Evolutionary conservation across 2,888 invertebrate species (phyloP), one percentile per base, ranked within the genome.

Genomic region (Rhodophaea formosa): DNA sequence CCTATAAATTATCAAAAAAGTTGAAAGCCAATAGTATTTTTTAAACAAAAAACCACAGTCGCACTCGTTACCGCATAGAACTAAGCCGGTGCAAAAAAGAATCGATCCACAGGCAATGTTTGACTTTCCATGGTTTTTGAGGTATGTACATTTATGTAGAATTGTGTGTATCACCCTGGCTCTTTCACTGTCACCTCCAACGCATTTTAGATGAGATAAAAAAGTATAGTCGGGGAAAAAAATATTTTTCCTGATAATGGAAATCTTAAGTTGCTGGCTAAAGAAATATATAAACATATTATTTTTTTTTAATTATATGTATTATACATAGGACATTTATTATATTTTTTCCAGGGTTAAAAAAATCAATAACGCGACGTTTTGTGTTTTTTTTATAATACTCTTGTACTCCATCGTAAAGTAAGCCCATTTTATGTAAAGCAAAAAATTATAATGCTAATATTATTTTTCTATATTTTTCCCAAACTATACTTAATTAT

Each of bases 61-160:
- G 57, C 39, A 8, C 49, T 59, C 59, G 58, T 43, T 49, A 62
- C 69, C 70, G 74, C 60, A 68, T 59, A 58, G 72, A 71, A 73
- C 76, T 47, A 76, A 46, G 51, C 46, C 57, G 59, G 58, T 56
- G 56, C 57, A 56, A 58, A 23, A 62, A 60, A 57, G 57, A 56
- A 57, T 10, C 17, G 14, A 29, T 16, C 56, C 39, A 23, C 59
- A 59, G 56, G 58, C 61, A 54, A 61, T 61, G 59, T 61, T 59
- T 61, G 45, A 58, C 39, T 45, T 35, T 54, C 32, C n/a, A 15
- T 39, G 8, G 16, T 12, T 17, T 35, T 12, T 45, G 71, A 82
- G 81, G 81, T 82, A 82, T 80, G 81, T 80, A 58, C 53, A 70
- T 66, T 61, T 54, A 32, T 63, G 47, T 59, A 59, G 12, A 17